Evolutionary conservation across 2,113 vertebrate species (phyloP).

Genomic region (Struthidea cinerea): DNA sequence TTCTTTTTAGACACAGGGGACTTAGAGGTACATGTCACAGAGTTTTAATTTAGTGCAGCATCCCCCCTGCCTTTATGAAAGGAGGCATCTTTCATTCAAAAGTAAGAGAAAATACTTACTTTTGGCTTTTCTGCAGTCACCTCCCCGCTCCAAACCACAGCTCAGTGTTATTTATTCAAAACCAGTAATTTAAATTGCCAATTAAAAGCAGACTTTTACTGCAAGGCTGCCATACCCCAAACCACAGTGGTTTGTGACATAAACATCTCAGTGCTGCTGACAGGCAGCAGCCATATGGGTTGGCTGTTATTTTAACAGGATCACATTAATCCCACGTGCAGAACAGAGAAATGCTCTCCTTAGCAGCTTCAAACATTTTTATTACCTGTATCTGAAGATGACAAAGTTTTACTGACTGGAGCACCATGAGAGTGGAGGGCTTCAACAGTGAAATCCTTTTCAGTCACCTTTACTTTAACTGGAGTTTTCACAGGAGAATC

Average conservation of each 20-base stretch:
- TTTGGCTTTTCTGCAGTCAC: neutral
- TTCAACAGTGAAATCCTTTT: slow-evolving; percentile 84
- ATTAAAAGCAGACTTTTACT: neutral
- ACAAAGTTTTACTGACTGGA: slow-evolving; percentile 89
- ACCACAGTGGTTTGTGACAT: neutral
- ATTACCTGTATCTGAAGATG: slow-evolving; percentile 91
- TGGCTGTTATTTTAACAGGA: slow-evolving; percentile 4
- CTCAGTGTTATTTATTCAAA: neutral
- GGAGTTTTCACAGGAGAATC: slow-evolving; percentile 79
- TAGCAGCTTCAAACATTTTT: neutral
- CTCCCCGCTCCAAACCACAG: neutral
- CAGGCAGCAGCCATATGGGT: neutral
- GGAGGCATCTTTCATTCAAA: neutral
- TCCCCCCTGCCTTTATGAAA: neutral
- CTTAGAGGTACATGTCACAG: neutral
- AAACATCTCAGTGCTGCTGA: neutral
- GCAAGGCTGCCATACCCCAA: neutral
- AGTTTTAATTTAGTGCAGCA: neutral
- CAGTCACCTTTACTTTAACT: slow-evolving; percentile 78
- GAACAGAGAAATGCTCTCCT: neutral
- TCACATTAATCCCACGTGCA: neutral
- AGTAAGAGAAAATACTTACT: neutral
- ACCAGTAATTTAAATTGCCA: neutral
- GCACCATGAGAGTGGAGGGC: slow-evolving; percentile 67
- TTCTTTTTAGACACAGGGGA: neutral